Evolutionary conservation across 2,888 invertebrate genomes (phyloP), one percentile per base, ranked within the genome.

Genomic region (Leistus spinibarbis): DNA sequence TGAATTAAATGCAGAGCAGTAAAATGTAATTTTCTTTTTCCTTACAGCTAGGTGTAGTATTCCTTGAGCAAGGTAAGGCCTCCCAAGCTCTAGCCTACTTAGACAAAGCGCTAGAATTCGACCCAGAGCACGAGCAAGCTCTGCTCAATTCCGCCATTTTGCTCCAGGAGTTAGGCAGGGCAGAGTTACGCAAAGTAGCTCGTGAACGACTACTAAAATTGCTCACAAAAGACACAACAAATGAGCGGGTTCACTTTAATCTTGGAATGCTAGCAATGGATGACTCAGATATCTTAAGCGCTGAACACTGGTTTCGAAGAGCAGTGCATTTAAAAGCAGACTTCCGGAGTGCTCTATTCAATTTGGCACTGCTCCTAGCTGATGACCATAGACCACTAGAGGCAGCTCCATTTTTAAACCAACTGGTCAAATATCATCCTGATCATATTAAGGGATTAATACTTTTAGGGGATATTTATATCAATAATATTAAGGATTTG

Each of bases 261-360:
- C 88, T 97, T 71, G 98, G 97, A 78, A 98, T 98, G 98, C 87
- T 98, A 62, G 94, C 97, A 57, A 98, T 97, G 97, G 98, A 98
- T 84, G 96, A 96, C 82, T 91, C 93, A 60, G 94, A 97, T 83
- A 94, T 93, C 57, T 91, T 91, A 53, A 93, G 93, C 81, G 97
- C 98, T 0, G 97, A 97, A 84, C 90, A 93, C 72, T 96, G 95
- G 93, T 97, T 97, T 86, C 90, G 95, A 69, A 78, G 78, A 53
- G 96, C 97, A 0, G 93, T 96, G 0, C 93, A 94, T 80, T 87
- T 95, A 13, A 96, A 96, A 82, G 92, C 93, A 1, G 94, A 95
- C 86, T 97, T 97, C 85, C 89, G 96, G 67, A 96, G 97, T 79
- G 98, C 98, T 1, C 90, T 98, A 10, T 98, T 98, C 86, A 98